Percentiles rank a stretch among this genome's conserved stretches.
Evolutionary conservation across 2,113 vertebrate species (phyloP).

Genomic region (Chascanopsetta lugubris): DNA sequence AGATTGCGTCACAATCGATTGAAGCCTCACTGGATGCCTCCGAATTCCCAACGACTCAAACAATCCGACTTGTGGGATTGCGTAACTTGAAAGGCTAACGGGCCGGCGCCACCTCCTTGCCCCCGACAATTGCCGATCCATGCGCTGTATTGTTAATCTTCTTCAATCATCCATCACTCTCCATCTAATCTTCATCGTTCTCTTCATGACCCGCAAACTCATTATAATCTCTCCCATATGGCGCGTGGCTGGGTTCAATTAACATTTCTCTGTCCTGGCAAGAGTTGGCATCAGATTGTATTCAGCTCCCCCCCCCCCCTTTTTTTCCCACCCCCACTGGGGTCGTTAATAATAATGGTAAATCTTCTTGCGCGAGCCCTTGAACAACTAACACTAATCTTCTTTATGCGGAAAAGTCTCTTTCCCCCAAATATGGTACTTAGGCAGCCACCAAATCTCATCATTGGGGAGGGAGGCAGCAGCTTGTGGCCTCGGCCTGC

Average conservation of each 20-base stretch:
- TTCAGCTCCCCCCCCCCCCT: constrained; percentile 72
- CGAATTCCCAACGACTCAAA: constrained; percentile 21
- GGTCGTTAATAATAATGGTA: constrained; percentile 83
- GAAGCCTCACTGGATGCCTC: constrained; percentile 20
- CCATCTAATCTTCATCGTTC: constrained; percentile 76
- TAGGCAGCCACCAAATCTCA: constrained; percentile 61
- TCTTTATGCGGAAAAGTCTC: constrained; percentile 85
- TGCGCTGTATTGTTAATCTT: constrained; percentile 62
- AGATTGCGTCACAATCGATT: constrained; percentile 63
- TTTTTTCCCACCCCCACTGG: constrained; percentile 59
- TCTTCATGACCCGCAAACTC: constrained; percentile 62
- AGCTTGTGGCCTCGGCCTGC: constrained; percentile 36
- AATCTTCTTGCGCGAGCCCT: constrained; percentile 71
- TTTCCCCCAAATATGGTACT: constrained; percentile 77
- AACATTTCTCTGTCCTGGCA: constrained; percentile 65
- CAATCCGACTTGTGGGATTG: constrained; percentile 32
- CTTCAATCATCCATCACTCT: constrained; percentile 58
- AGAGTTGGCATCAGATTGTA: constrained; percentile 71
- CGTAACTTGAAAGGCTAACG: constrained; percentile 51
- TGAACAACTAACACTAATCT: constrained; percentile 85
- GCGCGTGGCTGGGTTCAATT: constrained; percentile 69
- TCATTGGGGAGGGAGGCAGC: constrained; percentile 45
- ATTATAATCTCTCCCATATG: constrained; percentile 83
- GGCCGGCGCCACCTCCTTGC: constrained; percentile 9
- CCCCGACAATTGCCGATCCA: constrained; percentile 21